Evolutionary conservation across 2,797 vertebrate genomes (phyloP).

Genomic region (Harpagifer antarcticus): DNA sequence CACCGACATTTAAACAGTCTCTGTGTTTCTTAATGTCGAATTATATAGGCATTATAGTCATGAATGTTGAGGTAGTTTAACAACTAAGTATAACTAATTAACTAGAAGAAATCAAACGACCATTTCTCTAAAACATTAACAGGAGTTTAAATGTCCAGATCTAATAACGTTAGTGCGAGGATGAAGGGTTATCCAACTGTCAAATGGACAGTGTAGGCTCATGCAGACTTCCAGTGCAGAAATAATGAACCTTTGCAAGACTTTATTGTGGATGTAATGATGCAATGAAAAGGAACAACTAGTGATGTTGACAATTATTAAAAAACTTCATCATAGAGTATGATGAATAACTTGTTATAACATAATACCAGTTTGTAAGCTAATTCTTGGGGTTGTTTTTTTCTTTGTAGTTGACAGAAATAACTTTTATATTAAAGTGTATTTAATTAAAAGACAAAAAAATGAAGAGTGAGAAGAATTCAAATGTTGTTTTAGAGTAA

Average conservation of each 20-base stretch:
- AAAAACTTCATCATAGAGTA: background rate
- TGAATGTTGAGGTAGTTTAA: background rate
- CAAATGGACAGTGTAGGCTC: background rate
- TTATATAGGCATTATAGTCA: constrained; percentile 2
- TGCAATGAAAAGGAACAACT: background rate
- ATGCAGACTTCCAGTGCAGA: background rate
- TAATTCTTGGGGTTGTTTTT: background rate
- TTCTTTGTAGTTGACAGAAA: background rate
- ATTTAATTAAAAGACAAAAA: constrained; percentile 2
- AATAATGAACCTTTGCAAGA: background rate
- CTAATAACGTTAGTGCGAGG: background rate
- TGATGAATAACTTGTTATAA: background rate
- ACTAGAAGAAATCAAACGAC: background rate
- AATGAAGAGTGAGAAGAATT: background rate
- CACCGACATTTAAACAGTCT: constrained; percentile 26
- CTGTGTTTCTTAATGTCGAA: constrained; percentile 10
- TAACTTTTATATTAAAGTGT: background rate
- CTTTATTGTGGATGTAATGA: background rate
- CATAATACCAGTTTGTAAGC: background rate
- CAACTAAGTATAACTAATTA: background rate
- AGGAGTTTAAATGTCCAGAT: background rate
- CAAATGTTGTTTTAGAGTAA: background rate
- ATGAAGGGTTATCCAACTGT: background rate
- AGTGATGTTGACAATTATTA: too few species aligned
- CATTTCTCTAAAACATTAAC: background rate